A percentile compares a stretch with the other conserved stretches of the same genome.
Conservation (phyloP, 2,888 invertebrate species). For the Andrena trimmerana region DNA sequence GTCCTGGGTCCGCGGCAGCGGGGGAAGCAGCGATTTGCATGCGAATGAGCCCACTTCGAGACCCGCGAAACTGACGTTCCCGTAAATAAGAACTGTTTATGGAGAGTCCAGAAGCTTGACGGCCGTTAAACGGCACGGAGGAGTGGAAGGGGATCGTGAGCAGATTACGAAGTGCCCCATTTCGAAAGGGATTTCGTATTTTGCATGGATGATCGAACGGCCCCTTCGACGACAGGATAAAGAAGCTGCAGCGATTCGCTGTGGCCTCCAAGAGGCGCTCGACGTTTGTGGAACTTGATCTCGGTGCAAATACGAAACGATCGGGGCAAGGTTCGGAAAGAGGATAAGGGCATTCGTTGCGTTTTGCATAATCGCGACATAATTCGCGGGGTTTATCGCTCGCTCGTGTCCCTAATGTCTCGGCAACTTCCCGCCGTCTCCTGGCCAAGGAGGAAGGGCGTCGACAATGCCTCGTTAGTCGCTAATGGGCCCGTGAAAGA, state of each 20-base stretch:
- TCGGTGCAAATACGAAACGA: background rate
- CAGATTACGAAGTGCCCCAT: constrained; percentile 43
- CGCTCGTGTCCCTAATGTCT: constrained; percentile 76
- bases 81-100: constrained; percentile 81
- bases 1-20: constrained; percentile 48
- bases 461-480: constrained; percentile 83
- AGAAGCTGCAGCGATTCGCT: background rate
- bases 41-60: constrained; percentile 78
- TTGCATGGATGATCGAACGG: background rate
- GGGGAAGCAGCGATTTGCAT: constrained; percentile 80
- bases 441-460: constrained; percentile 39
- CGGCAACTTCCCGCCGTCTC: constrained; percentile 66
- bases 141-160: constrained; percentile 16
- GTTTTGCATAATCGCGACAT: constrained; percentile 77
- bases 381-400: constrained; percentile 78
- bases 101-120: constrained; percentile 50
- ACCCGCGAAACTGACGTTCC: constrained; percentile 76
- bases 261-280: too few relatives aligned
- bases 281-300: background rate
- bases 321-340: constrained; percentile 26
- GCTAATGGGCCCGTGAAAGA: constrained; percentile 76
- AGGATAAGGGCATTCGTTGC: constrained; percentile 32
- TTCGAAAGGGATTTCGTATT: background rate
- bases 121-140: constrained; percentile 9
- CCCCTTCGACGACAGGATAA: background rate